Conservation (phyloP, 2,113 vertebrate species). For the Tautogolabrus adspersus region DNA sequence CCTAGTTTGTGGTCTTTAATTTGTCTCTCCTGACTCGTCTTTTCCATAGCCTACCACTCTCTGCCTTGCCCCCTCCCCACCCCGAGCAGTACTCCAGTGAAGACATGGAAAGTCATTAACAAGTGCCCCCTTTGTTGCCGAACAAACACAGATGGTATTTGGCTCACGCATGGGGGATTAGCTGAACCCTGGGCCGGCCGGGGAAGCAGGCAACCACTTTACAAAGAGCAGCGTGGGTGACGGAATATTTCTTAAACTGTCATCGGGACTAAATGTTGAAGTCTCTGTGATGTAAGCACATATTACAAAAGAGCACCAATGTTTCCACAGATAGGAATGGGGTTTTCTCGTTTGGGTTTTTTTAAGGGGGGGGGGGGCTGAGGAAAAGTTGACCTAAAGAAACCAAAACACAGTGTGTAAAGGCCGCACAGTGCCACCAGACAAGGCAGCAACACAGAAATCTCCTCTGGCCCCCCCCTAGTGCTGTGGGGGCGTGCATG, state of each 20-base stretch:
- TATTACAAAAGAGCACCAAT: not conserved
- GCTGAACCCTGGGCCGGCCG: conserved; percentile 75
- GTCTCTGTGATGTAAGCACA: not conserved
- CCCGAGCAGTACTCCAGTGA: conserved; percentile 75
- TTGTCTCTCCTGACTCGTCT: conserved; percentile 51
- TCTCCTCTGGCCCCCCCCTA: conserved; percentile 31
- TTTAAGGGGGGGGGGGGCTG: not conserved
- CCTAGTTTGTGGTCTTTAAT: conserved; percentile 36
- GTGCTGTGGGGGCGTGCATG: conserved; percentile 58
- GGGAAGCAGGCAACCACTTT: conserved; percentile 70
- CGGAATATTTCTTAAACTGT: conserved; percentile 47
- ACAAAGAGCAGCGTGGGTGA: conserved; percentile 72
- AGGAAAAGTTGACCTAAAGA: conserved; percentile 25
- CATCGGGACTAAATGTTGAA: not conserved
- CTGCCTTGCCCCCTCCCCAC: conserved; percentile 39
- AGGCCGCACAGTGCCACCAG: conserved; percentile 18
- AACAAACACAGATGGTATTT: conserved; percentile 87
- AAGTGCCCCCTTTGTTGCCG: conserved; percentile 86
- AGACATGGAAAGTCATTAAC: conserved; percentile 86
- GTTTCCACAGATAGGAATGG: not conserved
- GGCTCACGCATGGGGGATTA: conserved; percentile 86
- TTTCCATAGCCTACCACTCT: conserved; percentile 51
- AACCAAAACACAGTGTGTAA: conserved; percentile 7
- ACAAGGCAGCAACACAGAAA: conserved; percentile 45
- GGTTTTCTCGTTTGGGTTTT: not conserved